A percentile compares a stretch with the other conserved stretches of the same genome.
These are phyloP conservation scores for Trinectes maculatus DNA, from an alignment of 2,113 vertebrate species.

Conservation along the genomic window DNA sequence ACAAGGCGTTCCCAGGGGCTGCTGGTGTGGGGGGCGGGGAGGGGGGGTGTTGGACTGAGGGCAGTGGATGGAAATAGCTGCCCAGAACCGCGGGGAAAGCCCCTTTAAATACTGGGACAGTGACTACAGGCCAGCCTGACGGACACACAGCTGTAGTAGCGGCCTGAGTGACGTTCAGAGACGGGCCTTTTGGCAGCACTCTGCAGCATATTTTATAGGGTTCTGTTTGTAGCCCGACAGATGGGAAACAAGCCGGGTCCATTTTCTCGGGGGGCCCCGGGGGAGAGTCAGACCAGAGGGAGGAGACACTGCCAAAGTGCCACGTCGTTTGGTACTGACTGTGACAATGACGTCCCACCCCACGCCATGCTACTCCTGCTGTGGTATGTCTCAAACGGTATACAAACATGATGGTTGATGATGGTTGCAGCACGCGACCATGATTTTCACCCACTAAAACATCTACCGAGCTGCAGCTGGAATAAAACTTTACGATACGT, in stretches of 20 bases:
- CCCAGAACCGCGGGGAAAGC: conserved; percentile 70
- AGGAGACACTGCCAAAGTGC: conserved; percentile 63
- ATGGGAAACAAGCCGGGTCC: conserved; percentile 80
- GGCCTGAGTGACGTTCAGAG: conserved; percentile 34
- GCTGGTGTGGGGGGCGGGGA: conserved; percentile 24
- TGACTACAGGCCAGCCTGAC: conserved; percentile 36
- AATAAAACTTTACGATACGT: too few relatives aligned
- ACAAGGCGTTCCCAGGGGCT: conserved; percentile 46
- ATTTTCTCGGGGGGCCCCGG: conserved; percentile 78
- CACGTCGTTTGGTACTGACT: conserved; percentile 43
- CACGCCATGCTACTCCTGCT: not conserved
- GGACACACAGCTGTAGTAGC: conserved; percentile 60
- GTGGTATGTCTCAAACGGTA: conserved; percentile 7
- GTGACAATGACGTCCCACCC: conserved; percentile 10
- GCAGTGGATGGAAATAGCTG: conserved; percentile 57
- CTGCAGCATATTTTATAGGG: conserved; percentile 54
- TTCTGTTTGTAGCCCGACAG: conserved; percentile 76
- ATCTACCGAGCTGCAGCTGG: too few relatives aligned
- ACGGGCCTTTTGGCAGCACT: conserved; percentile 51
- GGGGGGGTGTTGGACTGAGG: conserved; percentile 32
- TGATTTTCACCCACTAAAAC: not conserved
- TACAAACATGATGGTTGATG: not conserved
- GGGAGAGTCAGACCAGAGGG: conserved; percentile 56
- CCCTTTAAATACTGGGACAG: conserved; percentile 64
- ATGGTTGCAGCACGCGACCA: too few relatives aligned